Base-by-base conservation (phyloP, 1,140 invertebrate species). In the Apis dorsata region DNA sequence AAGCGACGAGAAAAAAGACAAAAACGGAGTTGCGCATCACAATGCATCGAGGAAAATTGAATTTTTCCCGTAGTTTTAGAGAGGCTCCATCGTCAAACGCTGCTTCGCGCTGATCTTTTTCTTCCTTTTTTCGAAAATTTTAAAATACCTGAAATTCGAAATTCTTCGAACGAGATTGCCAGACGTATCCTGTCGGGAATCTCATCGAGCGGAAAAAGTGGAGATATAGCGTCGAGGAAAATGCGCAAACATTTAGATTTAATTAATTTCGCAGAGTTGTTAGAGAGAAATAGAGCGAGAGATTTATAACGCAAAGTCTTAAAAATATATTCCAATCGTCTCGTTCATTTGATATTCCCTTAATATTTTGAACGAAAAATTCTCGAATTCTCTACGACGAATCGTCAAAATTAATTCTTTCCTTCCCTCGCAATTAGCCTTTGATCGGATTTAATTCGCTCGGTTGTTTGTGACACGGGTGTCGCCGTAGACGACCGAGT, bases 391-490 rank as follows among this genome's bases (percentile, higher is more conserved):
- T 24, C 24, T 0, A 34, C 34, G 34, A 2, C 34, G 34, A 44
- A 44, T 44, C 5, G 34, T 44, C 34, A 44, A 44, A 44, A 44
- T 44, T 44, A 44, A 44, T 44, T 44, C 2, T 44, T 44, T 44
- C 34, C 34, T 44, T 44, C 5, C 5, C 34, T 34, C 21, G 57
- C 57, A 49, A 74, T 74, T 74, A 74, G 57, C 34, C 2, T 34
- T 49, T 57, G 72, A 49, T 74, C 34, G 13, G 34, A 34, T 74
- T 62, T 44, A 24, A 62, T 74, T 74, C 55, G n/a, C 72, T 28
- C 57, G 34, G 72, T 73, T 73, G 71, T 74, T 74, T 24, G 55
- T 28, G 24, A 62, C 57, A 49, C 55, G 57, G 57, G 72, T 62
- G 57, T 62, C 55, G 24, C n/a, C 51, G 24, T 55, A 51, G 71